Percentiles rank a stretch among this genome's conserved stretches.
These are phyloP conservation scores for Andrena trimmerana DNA, from an alignment of 2,888 invertebrate species.

Conservation along the genomic window DNA sequence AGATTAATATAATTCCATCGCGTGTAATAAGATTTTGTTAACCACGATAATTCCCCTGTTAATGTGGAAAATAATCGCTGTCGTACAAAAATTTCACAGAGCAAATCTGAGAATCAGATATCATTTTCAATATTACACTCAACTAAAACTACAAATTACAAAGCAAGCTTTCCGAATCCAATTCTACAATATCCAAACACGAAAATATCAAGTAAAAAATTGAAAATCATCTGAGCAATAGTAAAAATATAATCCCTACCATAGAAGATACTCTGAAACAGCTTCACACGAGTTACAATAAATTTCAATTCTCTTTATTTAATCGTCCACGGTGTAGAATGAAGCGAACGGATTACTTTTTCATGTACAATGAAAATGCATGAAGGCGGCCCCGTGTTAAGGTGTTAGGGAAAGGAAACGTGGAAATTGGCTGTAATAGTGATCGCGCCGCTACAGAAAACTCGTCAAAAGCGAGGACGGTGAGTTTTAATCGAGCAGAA, in stretches of 20 bases:
- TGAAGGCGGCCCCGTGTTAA: not conserved
- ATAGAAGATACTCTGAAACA: too few relatives aligned
- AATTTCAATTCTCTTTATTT: too few relatives aligned
- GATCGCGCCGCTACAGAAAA: not conserved
- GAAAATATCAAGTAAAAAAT: too few relatives aligned
- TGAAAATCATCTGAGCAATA: too few relatives aligned
- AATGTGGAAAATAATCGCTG: conserved; percentile 12
- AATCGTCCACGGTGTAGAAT: too few relatives aligned
- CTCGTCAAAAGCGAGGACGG: conserved; percentile 2
- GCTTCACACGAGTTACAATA: too few relatives aligned
- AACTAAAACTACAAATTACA: not conserved
- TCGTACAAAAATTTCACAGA: not conserved
- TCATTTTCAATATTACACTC: not conserved
- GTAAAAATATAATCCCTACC: too few relatives aligned
- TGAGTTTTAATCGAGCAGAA: conserved; percentile 63
- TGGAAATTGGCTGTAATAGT: conserved; percentile 1
- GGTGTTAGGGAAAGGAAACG: not conserved
- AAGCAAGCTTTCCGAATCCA: too few relatives aligned
- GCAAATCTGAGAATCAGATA: not conserved
- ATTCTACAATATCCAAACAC: too few relatives aligned
- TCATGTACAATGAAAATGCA: too few relatives aligned
- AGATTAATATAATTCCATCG: conserved; percentile 27
- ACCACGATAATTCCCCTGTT: conserved; percentile 24
- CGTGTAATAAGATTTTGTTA: conserved; percentile 29
- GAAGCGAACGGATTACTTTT: too few relatives aligned